Conservation (phyloP, 2,888 invertebrate genomes). For the Trissoscelio sp. region DNA sequence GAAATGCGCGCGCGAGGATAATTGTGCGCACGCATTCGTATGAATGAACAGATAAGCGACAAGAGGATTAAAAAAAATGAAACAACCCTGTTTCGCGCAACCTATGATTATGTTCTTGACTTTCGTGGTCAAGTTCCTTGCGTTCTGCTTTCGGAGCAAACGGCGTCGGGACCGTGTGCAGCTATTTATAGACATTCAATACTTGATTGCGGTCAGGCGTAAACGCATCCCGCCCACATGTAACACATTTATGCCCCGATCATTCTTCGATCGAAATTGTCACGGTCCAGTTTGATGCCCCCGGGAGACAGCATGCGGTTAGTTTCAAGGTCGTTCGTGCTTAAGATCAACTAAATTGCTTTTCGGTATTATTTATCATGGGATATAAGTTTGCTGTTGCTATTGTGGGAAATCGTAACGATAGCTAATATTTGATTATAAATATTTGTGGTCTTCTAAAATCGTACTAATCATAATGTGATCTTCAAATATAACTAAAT, state of each 20-base stretch:
- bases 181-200: slow-evolving; percentile 81
- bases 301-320: slow-evolving; percentile 20
- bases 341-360: slow-evolving; percentile 19
- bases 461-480: too few relatives aligned
- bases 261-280: slow-evolving; percentile 61
- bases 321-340: slow-evolving; percentile 25
- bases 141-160: slow-evolving; percentile 57
- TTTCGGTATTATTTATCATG: background rate
- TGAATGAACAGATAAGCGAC: slow-evolving; percentile 62
- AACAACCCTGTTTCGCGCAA: slow-evolving; percentile 65
- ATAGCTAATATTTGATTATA: too few relatives aligned
- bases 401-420: too few relatives aligned
- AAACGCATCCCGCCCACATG: slow-evolving; percentile 75
- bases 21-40: slow-evolving; percentile 46
- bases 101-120: slow-evolving; percentile 81
- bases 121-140: slow-evolving; percentile 79
- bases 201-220: slow-evolving; percentile 78
- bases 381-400: background rate
- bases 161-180: slow-evolving; percentile 61
- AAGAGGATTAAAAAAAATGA: slow-evolving; percentile 40
- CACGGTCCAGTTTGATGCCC: slow-evolving; percentile 38
- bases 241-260: slow-evolving; percentile 58
- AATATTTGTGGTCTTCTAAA: too few relatives aligned
- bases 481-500: too few relatives aligned
- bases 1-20: background rate